These are phyloP conservation scores for Rhagonycha lutea DNA, from an alignment of 2,888 invertebrate genomes.

Conservation along the genomic window DNA sequence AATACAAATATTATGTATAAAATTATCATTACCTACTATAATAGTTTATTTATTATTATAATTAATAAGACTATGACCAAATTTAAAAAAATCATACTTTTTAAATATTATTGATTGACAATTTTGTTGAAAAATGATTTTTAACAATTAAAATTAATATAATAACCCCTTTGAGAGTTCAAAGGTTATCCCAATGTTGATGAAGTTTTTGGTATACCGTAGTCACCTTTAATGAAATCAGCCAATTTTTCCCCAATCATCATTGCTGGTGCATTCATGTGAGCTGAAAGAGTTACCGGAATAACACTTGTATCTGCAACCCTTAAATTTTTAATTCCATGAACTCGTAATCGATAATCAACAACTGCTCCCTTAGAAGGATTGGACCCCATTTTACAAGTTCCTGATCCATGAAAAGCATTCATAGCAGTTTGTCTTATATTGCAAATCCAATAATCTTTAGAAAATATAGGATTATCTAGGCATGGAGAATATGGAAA, in stretches of 20 bases:
- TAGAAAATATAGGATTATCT: slow-evolving; percentile 56
- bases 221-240: slow-evolving; percentile 55
- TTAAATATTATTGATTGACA: too few relatives aligned
- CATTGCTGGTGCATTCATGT: slow-evolving; percentile 68
- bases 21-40: too few relatives aligned
- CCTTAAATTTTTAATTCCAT: slow-evolving; percentile 62
- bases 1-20: too few relatives aligned
- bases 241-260: slow-evolving; percentile 73
- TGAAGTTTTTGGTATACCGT: slow-evolving; percentile 64
- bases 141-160: too few relatives aligned
- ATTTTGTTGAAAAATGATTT: too few relatives aligned
- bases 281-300: slow-evolving; percentile 65
- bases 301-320: slow-evolving; percentile 70
- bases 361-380: slow-evolving; percentile 65
- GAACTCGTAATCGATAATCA: slow-evolving; percentile 63
- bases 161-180: too few relatives aligned
- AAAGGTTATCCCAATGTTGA: not conserved
- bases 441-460: slow-evolving; percentile 72
- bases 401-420: slow-evolving; percentile 68
- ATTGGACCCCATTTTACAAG: slow-evolving; percentile 70
- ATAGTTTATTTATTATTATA: too few relatives aligned
- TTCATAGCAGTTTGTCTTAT: slow-evolving; percentile 60
- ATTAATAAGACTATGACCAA: too few relatives aligned
- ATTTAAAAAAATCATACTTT: too few relatives aligned
- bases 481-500: slow-evolving; percentile 57